Evolutionary conservation across 2,113 vertebrate genomes (phyloP), one percentile per base, ranked within the genome.

Genomic region (Phycodurus eques): DNA sequence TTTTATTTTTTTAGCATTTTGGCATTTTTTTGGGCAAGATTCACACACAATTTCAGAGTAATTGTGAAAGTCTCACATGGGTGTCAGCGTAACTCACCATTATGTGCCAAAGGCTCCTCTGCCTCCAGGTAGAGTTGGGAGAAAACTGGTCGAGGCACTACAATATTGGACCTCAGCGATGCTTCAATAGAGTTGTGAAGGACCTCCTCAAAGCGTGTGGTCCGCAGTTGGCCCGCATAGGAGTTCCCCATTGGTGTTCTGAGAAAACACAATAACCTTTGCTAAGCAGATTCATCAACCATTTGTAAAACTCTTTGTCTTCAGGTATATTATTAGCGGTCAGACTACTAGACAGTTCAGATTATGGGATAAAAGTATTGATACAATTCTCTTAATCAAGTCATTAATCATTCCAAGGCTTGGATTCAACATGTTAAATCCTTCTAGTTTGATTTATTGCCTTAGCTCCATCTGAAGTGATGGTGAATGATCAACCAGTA

Each of bases 171-270:
- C 51, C 98, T 95, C 70, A 99, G 93, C 5, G 98, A 98, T 0
- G 96, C 97, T 88, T 99, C 98, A 0, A 99, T 99, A 81, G 96
- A 99, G 88, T 93, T 96, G 87, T 98, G 98, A 59, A 99, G 87
- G 3, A 98, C 95, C 88, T 99, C 96, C 87, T 99, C 96, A 59
- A 99, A 99, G 20, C 96, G 94, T 0, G 95, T 95, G 51, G 93
- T 95, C 91, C 94, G 95, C 81, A 96, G 94, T 87, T 98, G 98
- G 33, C 97, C 97, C 0, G 98, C 95, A 0, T 98, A 96, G 0
- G 97, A 96, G 91, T 99, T 99, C 77, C 98, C 98, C 98, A 99
- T 99, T 88, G 92, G 93, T 91, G 75, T 70, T 80, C 85, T 89
- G 79, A 71, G 68, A 84, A 63, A 63, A 63, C 39, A 76, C 49